Base-by-base conservation (phyloP, 1,140 invertebrate genomes). In the Meloidogyne chitwoodi region DNA sequence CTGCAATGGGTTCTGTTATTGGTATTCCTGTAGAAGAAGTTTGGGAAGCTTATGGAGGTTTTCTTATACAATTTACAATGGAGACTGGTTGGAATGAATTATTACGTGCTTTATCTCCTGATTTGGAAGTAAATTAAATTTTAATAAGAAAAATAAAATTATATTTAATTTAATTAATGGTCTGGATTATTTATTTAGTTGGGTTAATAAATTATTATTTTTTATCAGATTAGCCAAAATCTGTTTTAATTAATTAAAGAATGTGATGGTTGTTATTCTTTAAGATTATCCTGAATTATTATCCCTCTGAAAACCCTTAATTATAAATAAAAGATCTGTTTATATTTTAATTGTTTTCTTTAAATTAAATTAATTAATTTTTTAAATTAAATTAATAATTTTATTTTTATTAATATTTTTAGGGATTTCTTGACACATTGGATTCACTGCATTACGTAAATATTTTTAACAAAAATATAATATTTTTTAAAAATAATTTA, bases 61-160 rank as follows among this genome's bases (percentile, higher is more conserved):
- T 86, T 67, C 73, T 86, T 19, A 86, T 86, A 74, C 85, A 86
- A 76, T 86, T 84, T 62, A 87, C 85, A 22, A 87, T 86, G 85
- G 85, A 86, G 67, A 86, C 84, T n/a, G 85, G 85, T 2, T 86
- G 85, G 85, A 83, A 87, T 77, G 85, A 86, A 74, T 68, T 86
- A 31, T 68, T 86, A 22, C 76, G 85, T 72, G 85, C 86, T 22
- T 76, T 86, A 71, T 84, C 85, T 14, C 73, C 77, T 26, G 85
- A 87, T 80, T 73, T 86, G 48, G 80, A 84, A 76, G 83, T 84
- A 29, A 22, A 24, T 5, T 26, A 29, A 71, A 71, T 63, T 1
- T 16, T 16, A 41, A 71, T 41, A 8, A 34, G 31, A 34, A 10
- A 34, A 34, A 4, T 10, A 34, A 34, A 34, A 34, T 3, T n/a